Evolutionary conservation across 2,888 invertebrate genomes (phyloP), one percentile per base, ranked within the genome.

Genomic region (Myopa testacea): DNA sequence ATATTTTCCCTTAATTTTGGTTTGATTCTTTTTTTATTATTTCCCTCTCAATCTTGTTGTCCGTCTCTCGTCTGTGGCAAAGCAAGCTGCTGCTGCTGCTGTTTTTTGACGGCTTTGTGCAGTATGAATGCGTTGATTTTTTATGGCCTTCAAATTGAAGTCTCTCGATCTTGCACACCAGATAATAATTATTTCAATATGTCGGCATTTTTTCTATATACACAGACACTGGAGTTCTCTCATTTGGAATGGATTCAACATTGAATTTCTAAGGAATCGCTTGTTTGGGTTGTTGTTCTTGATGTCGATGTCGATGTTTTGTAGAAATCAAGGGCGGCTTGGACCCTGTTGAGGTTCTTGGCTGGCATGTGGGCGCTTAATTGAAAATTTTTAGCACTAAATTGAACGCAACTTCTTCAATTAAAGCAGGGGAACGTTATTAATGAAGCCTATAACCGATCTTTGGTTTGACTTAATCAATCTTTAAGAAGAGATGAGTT

Each of bases 141-240:
- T 84, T 86, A 86, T 86, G 86, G 86, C 86, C 86, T 86, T 87
- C 86, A 86, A 86, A 84, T 84, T 84, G 83, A 83, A 82, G 84
- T 38, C 16, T 82, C 83, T 79, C 77, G 86, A 87, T 86, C 87
- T 84, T 83, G 77, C 84, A 84, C 86, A 85, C 85, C 83, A 86
- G 86, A 86, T 86, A 86, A 87, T 86, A 86, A 86, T 86, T 86
- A 86, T 86, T 86, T 87, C 87, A 86, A 87, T 86, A 85, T 87
- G 86, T 86, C 73, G 77, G 37, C 14, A 65, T 65, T 16, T 6
- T 38, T 50, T 74, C 14, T 34, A 19, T 65, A 45, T 50, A 63
- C 26, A 26, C 37, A 38, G 14, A 14, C 4, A 38, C 8, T 16
- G 74, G 34, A 50, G 5, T 52, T 55, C 16, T 37, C 37, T 58